Evolutionary conservation across 1,140 invertebrate species (phyloP).

Genomic region (Zaprionus vittiger): DNA sequence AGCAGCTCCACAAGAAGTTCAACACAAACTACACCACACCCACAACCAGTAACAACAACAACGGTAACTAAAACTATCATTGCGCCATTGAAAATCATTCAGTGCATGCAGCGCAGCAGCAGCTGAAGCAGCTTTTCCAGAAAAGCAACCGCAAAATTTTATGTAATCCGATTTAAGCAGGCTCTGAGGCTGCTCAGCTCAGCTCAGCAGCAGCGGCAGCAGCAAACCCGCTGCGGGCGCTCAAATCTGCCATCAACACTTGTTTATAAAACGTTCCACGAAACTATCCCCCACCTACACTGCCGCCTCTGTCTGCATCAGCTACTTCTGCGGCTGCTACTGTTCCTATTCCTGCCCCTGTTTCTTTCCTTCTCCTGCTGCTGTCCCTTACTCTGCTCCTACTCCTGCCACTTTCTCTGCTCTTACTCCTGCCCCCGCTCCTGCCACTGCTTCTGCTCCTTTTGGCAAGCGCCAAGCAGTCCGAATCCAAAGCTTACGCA

Average conservation of each 20-base stretch:
- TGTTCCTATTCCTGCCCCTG: neutral
- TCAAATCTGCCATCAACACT: constrained; percentile 69
- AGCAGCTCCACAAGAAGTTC: constrained; percentile 46
- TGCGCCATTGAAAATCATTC: constrained; percentile 61
- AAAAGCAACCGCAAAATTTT: constrained; percentile 53
- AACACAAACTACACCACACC: constrained; percentile 25
- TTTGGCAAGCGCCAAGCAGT: constrained; percentile 24
- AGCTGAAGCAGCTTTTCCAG: neutral
- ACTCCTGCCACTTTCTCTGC: no score
- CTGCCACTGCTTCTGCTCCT: neutral
- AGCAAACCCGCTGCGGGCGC: constrained; percentile 43
- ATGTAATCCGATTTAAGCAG: constrained; percentile 74
- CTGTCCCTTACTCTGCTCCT: neutral
- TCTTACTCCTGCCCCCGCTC: neutral
- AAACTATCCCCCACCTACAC: no score
- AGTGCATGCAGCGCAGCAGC: constrained; percentile 24
- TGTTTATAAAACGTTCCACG: constrained; percentile 56
- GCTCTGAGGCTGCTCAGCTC: constrained; percentile 54
- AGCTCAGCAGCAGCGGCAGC: constrained; percentile 41
- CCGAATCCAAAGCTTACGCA: constrained; percentile 54
- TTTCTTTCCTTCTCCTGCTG: no score
- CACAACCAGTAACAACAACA: constrained; percentile 5
- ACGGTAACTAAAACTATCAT: constrained; percentile 45
- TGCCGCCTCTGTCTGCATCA: no score
- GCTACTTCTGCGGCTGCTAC: neutral